These are phyloP conservation scores for Rhingia campestris DNA, from an alignment of 2,888 invertebrate genomes.

Conservation along the genomic window DNA sequence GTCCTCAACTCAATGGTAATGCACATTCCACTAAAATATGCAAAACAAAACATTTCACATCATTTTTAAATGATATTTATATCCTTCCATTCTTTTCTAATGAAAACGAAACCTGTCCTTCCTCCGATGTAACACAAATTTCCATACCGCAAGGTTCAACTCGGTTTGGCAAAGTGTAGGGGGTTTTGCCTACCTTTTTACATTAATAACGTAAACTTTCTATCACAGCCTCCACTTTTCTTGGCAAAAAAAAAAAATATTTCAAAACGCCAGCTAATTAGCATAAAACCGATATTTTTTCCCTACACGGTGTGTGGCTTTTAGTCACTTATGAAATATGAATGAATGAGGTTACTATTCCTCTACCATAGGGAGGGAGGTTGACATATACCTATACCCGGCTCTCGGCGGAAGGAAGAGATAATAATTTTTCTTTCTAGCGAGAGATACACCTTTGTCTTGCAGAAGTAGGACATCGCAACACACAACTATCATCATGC, in stretches of 20 bases:
- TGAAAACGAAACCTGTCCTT: not conserved
- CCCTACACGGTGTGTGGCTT: constrained; percentile 43
- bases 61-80: not conserved
- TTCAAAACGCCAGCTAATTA: constrained; percentile 56
- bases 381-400: not conserved
- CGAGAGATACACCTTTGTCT: constrained; percentile 43
- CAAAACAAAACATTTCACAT: constrained; percentile 1
- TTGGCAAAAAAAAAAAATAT: not conserved
- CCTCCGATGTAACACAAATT: not conserved
- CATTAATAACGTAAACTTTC: constrained; percentile 40
- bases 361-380: not conserved
- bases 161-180: constrained; percentile 18
- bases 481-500: constrained; percentile 17
- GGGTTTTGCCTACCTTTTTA: constrained; percentile 36
- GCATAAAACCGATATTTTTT: constrained; percentile 46
- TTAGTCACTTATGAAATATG: constrained; percentile 67
- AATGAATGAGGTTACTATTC: constrained; percentile 48
- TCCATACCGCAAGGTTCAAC: constrained; percentile 11
- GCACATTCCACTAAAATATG: constrained; percentile 16
- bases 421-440: constrained; percentile 33
- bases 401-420: constrained; percentile 22
- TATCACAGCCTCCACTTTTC: constrained; percentile 23
- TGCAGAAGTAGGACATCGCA: constrained; percentile 44
- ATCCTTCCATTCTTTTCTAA: not conserved
- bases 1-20: constrained; percentile 4